Evolutionary conservation across 1,140 invertebrate genomes (phyloP).

Genomic region (Dreissena polymorpha): DNA sequence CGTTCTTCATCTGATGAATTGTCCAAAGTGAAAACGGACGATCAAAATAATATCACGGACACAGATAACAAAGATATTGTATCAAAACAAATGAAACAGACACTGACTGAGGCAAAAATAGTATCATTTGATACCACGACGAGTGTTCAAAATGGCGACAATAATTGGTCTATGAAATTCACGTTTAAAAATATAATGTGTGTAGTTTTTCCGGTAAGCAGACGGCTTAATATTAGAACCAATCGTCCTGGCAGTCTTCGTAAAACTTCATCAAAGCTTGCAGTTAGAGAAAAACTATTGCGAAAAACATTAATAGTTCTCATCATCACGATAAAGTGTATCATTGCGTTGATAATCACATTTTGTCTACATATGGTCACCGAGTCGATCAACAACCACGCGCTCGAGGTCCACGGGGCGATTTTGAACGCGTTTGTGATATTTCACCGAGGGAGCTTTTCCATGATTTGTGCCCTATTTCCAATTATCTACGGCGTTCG

Average conservation of each 20-base stretch:
- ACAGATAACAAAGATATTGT: neutral
- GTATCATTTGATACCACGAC: neutral
- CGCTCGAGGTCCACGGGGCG: neutral
- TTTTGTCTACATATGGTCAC: slow-evolving; percentile 45
- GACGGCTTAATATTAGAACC: neutral
- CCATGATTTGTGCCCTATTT: slow-evolving; percentile 51
- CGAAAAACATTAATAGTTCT: slow-evolving; percentile 47
- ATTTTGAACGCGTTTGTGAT: slow-evolving; percentile 47
- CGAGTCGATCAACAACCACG: slow-evolving; percentile 32
- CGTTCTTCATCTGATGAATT: neutral
- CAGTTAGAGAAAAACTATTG: slow-evolving; percentile 12
- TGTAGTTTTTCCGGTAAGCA: neutral
- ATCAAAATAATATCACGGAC: neutral
- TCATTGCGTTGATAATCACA: slow-evolving; percentile 38
- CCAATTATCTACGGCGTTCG: slow-evolving; percentile 44
- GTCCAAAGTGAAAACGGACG: neutral
- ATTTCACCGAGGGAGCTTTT: slow-evolving; percentile 51
- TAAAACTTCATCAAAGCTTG: slow-evolving; percentile 1
- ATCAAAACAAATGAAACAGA: neutral
- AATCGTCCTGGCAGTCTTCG: neutral
- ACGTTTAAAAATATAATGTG: neutral
- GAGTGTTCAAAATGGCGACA: neutral
- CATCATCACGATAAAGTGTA: slow-evolving; percentile 46
- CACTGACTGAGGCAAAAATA: neutral
- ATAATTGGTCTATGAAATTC: neutral